A percentile compares a stretch with the other conserved stretches of the same genome.
Evolutionary conservation across 2,113 vertebrate species (phyloP).

Genomic region (Syrrhaptes paradoxus): DNA sequence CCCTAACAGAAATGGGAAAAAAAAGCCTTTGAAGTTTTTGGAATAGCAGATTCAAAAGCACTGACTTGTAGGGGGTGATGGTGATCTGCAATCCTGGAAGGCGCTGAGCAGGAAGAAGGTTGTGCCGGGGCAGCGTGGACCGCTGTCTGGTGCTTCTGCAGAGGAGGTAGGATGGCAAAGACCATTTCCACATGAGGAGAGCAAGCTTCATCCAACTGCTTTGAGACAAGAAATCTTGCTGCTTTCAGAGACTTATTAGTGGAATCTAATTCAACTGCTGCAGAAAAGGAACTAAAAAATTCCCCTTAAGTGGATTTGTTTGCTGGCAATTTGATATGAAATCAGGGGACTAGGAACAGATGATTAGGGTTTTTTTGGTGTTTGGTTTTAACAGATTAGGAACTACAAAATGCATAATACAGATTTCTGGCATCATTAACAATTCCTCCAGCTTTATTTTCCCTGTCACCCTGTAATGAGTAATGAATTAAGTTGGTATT

Average conservation of each 20-base stretch:
- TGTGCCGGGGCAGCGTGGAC: background rate
- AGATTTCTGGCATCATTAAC: conserved; percentile 56
- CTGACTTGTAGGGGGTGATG: background rate
- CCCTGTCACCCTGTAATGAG: conserved; percentile 45
- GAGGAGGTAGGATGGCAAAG: background rate
- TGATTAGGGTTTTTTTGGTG: background rate
- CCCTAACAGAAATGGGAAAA: background rate
- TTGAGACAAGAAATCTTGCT: background rate
- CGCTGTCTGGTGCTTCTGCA: background rate
- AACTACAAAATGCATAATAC: conserved; percentile 30
- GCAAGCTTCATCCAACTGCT: background rate
- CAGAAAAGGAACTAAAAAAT: conserved; percentile 10
- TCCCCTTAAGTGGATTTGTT: conserved; percentile 45
- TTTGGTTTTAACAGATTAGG: conserved; percentile 23
- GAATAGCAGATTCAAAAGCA: background rate
- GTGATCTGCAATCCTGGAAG: background rate
- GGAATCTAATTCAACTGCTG: conserved; percentile 48
- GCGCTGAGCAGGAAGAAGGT: background rate
- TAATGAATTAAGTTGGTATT: conserved; percentile 45
- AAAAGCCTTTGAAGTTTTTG: background rate
- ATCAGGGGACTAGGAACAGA: conserved; percentile 30
- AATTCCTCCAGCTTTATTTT: conserved; percentile 62
- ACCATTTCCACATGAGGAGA: background rate
- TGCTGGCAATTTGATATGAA: conserved; percentile 46
- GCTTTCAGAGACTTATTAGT: background rate